Evolutionary conservation across 2,888 invertebrate species (phyloP), one percentile per base, ranked within the genome.

Genomic region (Xanthorhoe designata): DNA sequence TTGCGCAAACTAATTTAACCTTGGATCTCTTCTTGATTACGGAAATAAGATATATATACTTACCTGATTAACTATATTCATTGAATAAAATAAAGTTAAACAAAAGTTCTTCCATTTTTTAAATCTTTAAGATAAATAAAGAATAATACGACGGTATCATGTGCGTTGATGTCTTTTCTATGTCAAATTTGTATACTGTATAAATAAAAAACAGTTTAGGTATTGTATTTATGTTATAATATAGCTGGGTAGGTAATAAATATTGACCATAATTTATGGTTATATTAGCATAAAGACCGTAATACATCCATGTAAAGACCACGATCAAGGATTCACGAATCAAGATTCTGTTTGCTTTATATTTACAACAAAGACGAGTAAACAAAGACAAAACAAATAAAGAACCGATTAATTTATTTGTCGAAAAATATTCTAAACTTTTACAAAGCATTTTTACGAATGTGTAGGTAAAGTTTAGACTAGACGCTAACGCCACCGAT

Each of bases 161-260:
- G 51, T 24, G 59, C 52, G 59, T 52, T 59, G 29, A 59, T 52
- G 42, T 59, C 59, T 59, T 59, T 59, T 59, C 18, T 24, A 59
- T 52, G 35, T 7, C 6, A 29, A 32, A 29, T 42, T 10, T 42
- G 38, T 5, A 13, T 42, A 13, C 13, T 8, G 35, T 35, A n/a
- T 32, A 9, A 4, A 32, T 32, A 9, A 38, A 13, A 13, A 38
- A 38, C 2, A 7, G 38, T 38, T 38, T 38, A n/a, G n/a, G n/a
- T n/a, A 10, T 38, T 42, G 10, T 42, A 3, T 10, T 42, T 13
- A 2, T 42, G 38, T 13, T 42, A 42, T 38, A 38, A 1, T 35
- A 35, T 38, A 42, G 0, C 13, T 42, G 13, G 13, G 38, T 10
- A 42, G 24, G 24, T 24, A 24, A n/a, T 10, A 9, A 35, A 35